A percentile compares a stretch with the other conserved stretches of the same genome.
Conservation (phyloP, 2,888 invertebrate genomes). For the Idaea aversata region DNA sequence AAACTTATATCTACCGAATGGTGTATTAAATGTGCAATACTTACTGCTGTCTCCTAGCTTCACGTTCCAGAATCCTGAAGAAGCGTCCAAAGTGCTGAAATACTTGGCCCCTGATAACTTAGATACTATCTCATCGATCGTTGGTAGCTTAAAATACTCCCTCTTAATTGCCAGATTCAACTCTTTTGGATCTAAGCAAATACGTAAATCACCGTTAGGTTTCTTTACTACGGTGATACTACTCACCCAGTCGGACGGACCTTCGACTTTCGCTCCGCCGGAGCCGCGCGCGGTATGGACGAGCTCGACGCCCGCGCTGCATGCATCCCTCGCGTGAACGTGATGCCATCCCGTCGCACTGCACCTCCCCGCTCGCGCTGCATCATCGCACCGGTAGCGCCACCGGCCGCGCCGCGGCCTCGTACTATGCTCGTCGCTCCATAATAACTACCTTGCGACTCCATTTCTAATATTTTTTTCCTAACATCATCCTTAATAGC, state of each 20-base stretch:
- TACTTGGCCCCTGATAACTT: conserved; percentile 21
- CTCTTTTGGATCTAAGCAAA: conserved; percentile 32
- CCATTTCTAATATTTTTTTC: conserved; percentile 28
- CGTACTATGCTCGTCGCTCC: too few species aligned
- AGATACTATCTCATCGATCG: conserved; percentile 22
- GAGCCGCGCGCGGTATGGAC: not conserved
- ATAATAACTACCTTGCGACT: conserved; percentile 11
- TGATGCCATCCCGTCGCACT: too few species aligned
- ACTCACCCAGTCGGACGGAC: conserved; percentile 1
- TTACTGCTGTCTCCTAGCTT: conserved; percentile 21
- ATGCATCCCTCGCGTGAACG: too few species aligned
- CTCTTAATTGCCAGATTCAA: conserved; percentile 28
- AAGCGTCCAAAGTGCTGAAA: conserved; percentile 29
- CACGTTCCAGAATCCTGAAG: conserved; percentile 24
- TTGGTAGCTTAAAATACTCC: conserved; percentile 27
- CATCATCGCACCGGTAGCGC: too few species aligned
- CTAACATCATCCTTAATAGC: conserved; percentile 25
- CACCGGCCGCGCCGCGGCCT: too few species aligned
- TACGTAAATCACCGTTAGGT: conserved; percentile 28
- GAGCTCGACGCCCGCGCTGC: too few species aligned
- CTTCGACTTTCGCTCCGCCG: conserved; percentile 15
- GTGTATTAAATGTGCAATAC: conserved; percentile 31
- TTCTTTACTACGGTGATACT: conserved; percentile 32
- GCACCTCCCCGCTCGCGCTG: too few species aligned
- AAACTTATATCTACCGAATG: conserved; percentile 16